Evolutionary conservation across 2,888 invertebrate species (phyloP).

Genomic region (Scaptomyza reducta): DNA sequence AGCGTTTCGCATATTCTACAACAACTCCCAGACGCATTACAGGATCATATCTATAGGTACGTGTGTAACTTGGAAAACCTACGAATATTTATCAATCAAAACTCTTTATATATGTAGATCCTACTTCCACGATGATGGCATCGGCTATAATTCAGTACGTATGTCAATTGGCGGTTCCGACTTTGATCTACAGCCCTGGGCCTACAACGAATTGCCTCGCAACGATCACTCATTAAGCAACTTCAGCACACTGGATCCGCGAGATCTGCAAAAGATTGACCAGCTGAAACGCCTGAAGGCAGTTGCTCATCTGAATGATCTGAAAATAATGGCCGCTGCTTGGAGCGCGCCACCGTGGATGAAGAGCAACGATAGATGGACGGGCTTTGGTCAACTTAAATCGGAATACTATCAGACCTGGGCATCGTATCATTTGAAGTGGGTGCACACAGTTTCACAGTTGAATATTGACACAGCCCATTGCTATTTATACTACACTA

Average conservation of each 20-base stretch:
- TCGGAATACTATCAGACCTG: conserved; percentile 90
- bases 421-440: conserved; percentile 92
- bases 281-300: conserved; percentile 78
- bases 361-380: conserved; percentile 87
- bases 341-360: conserved; percentile 91
- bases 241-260: conserved; percentile 85
- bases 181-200: conserved; percentile 93
- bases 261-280: conserved; percentile 80
- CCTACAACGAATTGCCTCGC: conserved; percentile 88
- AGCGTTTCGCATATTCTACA: conserved; percentile 84
- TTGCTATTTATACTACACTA: conserved; percentile 15
- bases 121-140: conserved; percentile 88
- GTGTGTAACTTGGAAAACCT: neutral
- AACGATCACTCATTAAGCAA: conserved; percentile 87
- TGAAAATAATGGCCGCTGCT: conserved; percentile 83
- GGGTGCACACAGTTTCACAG: conserved; percentile 15
- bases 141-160: conserved; percentile 91
- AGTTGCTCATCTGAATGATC: conserved; percentile 56
- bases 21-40: conserved; percentile 65
- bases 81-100: too few species aligned
- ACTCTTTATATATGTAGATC: conserved; percentile 85
- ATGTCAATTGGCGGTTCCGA: conserved; percentile 95
- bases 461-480: neutral
- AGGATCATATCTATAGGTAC: conserved; percentile 82
- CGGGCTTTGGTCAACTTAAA: conserved; percentile 86